Evolutionary conservation across 2,797 vertebrate species (phyloP).

Genomic region (Malacoraja senta): DNA sequence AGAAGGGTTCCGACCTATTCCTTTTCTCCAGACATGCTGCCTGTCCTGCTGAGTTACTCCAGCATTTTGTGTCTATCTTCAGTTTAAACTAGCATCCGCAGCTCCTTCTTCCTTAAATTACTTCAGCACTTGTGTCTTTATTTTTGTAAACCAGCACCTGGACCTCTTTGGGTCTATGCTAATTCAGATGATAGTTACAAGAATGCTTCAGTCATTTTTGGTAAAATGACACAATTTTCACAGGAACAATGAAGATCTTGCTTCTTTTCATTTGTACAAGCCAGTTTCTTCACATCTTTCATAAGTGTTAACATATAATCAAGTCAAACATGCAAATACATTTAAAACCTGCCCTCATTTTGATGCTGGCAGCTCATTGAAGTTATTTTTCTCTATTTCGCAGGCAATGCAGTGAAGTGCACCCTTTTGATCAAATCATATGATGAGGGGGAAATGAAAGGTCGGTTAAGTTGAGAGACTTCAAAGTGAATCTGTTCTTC

Average conservation of each 20-base stretch:
- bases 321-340: neutral
- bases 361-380: neutral
- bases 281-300: neutral
- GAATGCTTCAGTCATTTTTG: neutral
- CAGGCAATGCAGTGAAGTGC: neutral
- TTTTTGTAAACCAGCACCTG: too few species aligned
- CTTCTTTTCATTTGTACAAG: neutral
- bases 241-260: neutral
- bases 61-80: too few species aligned
- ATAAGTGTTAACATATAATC: neutral
- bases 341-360: neutral
- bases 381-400: neutral
- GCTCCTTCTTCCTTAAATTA: too few species aligned
- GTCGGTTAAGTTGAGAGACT: neutral
- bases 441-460: neutral
- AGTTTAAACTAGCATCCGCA: too few species aligned
- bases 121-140: too few species aligned
- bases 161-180: too few species aligned
- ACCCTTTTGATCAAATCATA: neutral
- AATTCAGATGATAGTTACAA: neutral
- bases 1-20: too few species aligned
- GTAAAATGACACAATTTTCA: neutral
- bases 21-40: too few species aligned
- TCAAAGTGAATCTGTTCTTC: neutral
- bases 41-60: too few species aligned